Evolutionary conservation across 2,797 vertebrate genomes (phyloP).

Genomic region (Bradypus variegatus): DNA sequence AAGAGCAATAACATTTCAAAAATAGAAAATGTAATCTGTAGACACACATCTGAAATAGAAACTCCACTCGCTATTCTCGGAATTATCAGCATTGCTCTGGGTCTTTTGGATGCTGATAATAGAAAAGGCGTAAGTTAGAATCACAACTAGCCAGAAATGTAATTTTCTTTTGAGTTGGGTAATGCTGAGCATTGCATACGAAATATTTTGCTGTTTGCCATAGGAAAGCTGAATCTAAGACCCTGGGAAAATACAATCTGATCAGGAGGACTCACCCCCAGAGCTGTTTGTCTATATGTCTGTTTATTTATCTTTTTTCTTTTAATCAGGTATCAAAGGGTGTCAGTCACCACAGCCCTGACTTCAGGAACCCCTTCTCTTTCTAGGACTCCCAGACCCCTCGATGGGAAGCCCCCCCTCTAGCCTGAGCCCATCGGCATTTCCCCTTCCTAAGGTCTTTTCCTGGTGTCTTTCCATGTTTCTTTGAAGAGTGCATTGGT

Average conservation of each 20-base stretch:
- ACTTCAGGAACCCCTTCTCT: neutral
- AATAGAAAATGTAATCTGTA: neutral
- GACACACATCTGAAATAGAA: neutral
- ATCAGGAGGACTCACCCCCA: rapidly evolving
- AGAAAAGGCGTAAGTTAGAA: rapidly evolving
- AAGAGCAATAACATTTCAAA: no score
- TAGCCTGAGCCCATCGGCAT: no score
- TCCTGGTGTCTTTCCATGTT: neutral
- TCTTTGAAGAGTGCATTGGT: no score
- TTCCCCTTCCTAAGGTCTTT: neutral
- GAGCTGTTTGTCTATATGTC: neutral
- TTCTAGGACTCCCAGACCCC: no score
- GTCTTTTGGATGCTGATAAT: rapidly evolving
- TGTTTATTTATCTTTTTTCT: neutral
- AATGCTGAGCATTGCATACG: neutral
- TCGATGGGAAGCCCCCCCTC: no score
- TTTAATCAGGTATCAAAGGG: neutral
- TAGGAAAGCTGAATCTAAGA: neutral
- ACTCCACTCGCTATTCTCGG: rapidly evolving
- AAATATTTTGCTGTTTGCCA: neutral
- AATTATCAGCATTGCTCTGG: rapidly evolving
- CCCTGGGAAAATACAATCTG: rapidly evolving
- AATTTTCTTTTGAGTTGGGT: neutral
- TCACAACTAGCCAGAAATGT: neutral
- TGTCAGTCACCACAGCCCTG: neutral